Evolutionary conservation across 2,113 vertebrate genomes (phyloP).

Genomic region (Abramis brama): DNA sequence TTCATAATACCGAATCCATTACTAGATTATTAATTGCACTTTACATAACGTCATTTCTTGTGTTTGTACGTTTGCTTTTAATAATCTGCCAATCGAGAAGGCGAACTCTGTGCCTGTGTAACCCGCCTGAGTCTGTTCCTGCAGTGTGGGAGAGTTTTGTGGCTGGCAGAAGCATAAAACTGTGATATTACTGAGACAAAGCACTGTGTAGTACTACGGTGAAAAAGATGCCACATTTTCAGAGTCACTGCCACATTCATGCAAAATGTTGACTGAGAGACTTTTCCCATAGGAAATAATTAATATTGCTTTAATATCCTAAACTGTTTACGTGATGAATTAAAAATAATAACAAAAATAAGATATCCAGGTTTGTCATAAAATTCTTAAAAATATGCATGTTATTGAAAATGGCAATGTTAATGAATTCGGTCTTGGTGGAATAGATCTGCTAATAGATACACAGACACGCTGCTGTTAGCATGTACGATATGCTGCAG

Average conservation of each 20-base stretch:
- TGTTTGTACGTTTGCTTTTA: neutral
- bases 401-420: too few species aligned
- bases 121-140: neutral
- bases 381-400: too few species aligned
- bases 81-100: neutral
- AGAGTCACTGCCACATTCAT: neutral
- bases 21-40: constrained; percentile 38
- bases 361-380: too few species aligned
- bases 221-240: constrained; percentile 7
- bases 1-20: constrained; percentile 12
- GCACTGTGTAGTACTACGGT: constrained; percentile 1
- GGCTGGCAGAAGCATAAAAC: constrained; percentile 19
- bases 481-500: too few species aligned
- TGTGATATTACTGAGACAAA: constrained; percentile 18
- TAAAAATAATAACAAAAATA: neutral
- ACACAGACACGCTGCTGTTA: too few species aligned
- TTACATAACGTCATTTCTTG: neutral
- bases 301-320: neutral
- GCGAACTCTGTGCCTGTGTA: neutral
- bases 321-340: neutral
- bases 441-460: too few species aligned
- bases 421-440: too few species aligned
- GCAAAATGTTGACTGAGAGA: neutral
- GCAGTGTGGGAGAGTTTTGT: constrained; percentile 27
- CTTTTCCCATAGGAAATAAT: neutral